Evolutionary conservation across 92 coral and sea anemone genomes (phyloP).

Genomic region (Zoanthus solanderi): DNA sequence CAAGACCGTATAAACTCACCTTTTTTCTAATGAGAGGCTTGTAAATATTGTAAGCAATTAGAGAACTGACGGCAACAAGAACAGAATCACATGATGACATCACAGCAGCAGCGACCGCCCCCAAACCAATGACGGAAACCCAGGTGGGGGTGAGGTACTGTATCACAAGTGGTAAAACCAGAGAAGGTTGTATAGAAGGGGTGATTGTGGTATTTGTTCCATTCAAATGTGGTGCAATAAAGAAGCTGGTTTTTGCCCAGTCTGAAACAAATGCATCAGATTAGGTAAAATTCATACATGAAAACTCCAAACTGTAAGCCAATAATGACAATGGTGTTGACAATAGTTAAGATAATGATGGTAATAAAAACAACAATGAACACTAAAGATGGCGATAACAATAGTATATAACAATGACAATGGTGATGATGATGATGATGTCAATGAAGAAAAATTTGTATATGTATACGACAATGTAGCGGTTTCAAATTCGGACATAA

Average conservation of each 20-base stretch:
- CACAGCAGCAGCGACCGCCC: constrained; percentile 39
- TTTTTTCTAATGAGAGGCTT: neutral
- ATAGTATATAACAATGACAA: neutral
- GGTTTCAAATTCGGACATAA: too few species aligned
- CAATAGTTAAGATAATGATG: neutral
- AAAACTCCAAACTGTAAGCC: neutral
- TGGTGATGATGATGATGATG: too few species aligned
- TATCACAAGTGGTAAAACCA: constrained; percentile 15
- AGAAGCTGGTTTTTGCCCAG: constrained; percentile 52
- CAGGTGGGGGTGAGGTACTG: constrained; percentile 29
- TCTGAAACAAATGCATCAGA: constrained; percentile 30
- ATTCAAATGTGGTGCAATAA: constrained; percentile 2
- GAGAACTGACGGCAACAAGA: constrained; percentile 1
- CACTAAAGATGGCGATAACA: neutral
- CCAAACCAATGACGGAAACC: constrained; percentile 22
- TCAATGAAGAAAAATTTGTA: too few species aligned
- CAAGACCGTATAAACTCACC: neutral
- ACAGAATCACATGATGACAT: constrained; percentile 44
- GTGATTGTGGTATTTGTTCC: constrained; percentile 15
- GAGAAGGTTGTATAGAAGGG: neutral
- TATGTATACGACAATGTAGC: too few species aligned
- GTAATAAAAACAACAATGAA: neutral
- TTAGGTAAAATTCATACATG: neutral
- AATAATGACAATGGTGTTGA: neutral
- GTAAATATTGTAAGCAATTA: constrained; percentile 21